Evolutionary conservation across 2,113 vertebrate genomes (phyloP).

Genomic region (Mungos mungo): DNA sequence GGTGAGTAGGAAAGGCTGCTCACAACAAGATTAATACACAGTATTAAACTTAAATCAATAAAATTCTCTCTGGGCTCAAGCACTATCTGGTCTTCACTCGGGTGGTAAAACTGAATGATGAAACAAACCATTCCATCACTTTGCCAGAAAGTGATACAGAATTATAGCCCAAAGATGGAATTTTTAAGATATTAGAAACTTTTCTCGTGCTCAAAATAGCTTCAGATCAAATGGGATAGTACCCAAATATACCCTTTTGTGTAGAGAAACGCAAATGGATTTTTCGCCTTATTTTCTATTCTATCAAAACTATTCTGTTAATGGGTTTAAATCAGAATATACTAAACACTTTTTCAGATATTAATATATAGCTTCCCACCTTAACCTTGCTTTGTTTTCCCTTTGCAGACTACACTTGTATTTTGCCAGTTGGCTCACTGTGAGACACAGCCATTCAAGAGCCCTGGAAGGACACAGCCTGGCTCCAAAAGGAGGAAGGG

Average conservation of each 20-base stretch:
- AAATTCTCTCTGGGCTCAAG: conserved; percentile 59
- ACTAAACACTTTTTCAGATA: not conserved
- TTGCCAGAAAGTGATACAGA: not conserved
- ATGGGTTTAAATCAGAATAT: not conserved
- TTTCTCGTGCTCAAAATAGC: conserved; percentile 39
- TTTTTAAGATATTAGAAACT: conserved; percentile 20
- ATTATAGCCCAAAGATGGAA: not conserved
- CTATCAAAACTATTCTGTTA: not conserved
- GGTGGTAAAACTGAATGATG: conserved; percentile 59
- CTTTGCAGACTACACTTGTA: not conserved
- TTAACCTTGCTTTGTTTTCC: not conserved
- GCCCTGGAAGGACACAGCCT: not conserved
- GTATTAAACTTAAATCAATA: conserved; percentile 68
- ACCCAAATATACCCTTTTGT: not conserved
- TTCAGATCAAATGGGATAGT: not conserved
- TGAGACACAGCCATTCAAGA: not conserved
- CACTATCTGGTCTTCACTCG: conserved; percentile 32
- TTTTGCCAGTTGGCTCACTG: not conserved
- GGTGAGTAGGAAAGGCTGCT: conserved; percentile 37
- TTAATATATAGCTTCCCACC: not conserved
- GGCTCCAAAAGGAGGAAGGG: not conserved
- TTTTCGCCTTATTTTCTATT: not conserved
- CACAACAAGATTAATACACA: conserved; percentile 57
- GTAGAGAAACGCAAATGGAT: not conserved
- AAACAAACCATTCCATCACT: conserved; percentile 25